phyloP scores from a whole-genome alignment of 2,113 vertebrate genomes.

The Heterotilapia buettikoferi region DNA sequence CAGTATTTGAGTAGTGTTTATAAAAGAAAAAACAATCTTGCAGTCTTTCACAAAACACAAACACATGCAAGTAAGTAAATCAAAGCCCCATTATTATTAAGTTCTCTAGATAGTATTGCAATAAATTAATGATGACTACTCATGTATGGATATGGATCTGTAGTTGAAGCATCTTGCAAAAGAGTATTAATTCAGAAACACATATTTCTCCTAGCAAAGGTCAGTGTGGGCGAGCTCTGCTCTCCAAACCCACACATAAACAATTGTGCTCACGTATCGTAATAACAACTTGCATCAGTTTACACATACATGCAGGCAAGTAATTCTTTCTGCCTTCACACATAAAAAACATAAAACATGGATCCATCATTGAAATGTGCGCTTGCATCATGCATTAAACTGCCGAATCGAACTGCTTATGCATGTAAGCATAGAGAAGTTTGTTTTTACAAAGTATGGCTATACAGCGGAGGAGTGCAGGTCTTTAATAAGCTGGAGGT shows the following conservation, averaged over 20 bases:
- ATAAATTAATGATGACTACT: neutral
- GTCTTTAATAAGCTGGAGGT: neutral
- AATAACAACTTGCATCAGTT: conserved; percentile 6
- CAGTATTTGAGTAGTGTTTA: neutral
- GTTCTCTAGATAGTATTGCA: neutral
- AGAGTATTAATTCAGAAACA: conserved; percentile 38
- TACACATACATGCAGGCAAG: neutral
- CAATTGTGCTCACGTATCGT: conserved; percentile 22
- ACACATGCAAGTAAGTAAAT: neutral
- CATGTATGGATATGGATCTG: neutral
- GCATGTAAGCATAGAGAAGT: neutral
- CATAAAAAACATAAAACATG: neutral
- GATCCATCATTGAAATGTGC: neutral
- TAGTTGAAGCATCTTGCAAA: neutral
- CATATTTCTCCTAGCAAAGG: conserved; percentile 42
- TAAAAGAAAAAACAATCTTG: neutral
- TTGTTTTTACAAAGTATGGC: neutral
- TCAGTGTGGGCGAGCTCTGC: conserved; percentile 51
- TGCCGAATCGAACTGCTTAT: neutral
- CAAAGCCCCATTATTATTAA: neutral
- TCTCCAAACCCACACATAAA: conserved; percentile 51
- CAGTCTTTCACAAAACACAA: neutral
- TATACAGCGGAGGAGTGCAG: neutral
- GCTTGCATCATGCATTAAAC: neutral
- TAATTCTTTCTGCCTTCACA: neutral